phyloP scores from a whole-genome alignment of 2,113 vertebrate species.

The Otus sunia region DNA sequence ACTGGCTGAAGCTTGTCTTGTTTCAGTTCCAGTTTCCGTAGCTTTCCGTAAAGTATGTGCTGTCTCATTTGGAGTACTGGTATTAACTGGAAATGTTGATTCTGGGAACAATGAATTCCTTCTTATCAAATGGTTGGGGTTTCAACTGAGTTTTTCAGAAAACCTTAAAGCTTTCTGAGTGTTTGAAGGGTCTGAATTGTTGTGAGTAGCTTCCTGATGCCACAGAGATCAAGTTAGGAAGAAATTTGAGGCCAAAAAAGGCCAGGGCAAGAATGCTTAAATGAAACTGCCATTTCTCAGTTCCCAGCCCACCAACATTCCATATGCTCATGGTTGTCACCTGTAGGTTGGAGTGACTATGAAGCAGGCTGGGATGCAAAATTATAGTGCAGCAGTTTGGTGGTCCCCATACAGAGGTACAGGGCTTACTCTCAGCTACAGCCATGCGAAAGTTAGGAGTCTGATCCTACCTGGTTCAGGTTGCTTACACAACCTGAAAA shows the following conservation, averaged over 20 bases:
- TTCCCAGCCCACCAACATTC: background rate
- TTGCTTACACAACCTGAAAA: background rate
- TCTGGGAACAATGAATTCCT: conserved; percentile 3
- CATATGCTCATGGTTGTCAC: background rate
- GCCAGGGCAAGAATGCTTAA: background rate
- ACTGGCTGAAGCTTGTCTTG: conserved; percentile 43
- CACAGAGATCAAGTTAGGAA: background rate
- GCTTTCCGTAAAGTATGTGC: conserved; percentile 30
- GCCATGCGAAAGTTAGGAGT: background rate
- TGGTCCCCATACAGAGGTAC: background rate
- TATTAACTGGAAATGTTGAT: conserved; percentile 55
- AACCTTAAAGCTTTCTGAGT: background rate
- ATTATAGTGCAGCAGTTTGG: background rate
- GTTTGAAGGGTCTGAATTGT: background rate
- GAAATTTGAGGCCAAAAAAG: background rate
- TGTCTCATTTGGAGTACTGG: conserved; percentile 14
- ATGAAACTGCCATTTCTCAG: background rate
- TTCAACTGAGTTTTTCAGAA: background rate
- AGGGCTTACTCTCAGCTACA: background rate
- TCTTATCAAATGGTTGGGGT: conserved; percentile 37
- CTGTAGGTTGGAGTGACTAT: background rate
- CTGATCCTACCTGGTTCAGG: background rate
- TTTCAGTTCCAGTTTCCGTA: conserved; percentile 48
- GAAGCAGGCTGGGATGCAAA: background rate
- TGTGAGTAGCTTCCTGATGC: background rate